Conservation (phyloP, 1,140 invertebrate genomes). For the Lutraria rhynchaena region DNA sequence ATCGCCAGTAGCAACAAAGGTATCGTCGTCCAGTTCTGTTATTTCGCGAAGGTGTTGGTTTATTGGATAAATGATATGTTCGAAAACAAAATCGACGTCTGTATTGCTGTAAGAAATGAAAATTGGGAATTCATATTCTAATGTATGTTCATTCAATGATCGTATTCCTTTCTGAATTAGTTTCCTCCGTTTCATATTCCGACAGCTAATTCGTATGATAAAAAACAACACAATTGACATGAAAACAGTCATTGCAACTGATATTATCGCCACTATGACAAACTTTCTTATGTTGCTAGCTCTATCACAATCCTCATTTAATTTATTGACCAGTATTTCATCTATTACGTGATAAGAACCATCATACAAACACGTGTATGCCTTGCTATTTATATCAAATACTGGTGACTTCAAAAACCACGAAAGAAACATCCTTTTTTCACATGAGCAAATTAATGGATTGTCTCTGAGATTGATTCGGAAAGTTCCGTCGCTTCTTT, state of each 20-base stretch:
- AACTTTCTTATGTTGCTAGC: not conserved
- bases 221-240: not conserved
- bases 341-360: not conserved
- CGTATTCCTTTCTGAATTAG: not conserved
- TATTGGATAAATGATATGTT: not conserved
- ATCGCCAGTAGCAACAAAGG: not conserved
- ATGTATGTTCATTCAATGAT: not conserved
- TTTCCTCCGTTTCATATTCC: too few relatives aligned
- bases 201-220: not conserved
- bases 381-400: not conserved
- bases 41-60: not conserved
- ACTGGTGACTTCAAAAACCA: not conserved
- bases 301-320: not conserved
- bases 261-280: not conserved
- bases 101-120: conserved; percentile 3
- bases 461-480: not conserved
- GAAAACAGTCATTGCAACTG: not conserved
- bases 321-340: not conserved
- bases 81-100: conserved; percentile 1
- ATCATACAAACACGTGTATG: not conserved
- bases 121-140: not conserved
- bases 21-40: not conserved
- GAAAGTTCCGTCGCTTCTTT: not conserved
- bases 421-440: not conserved
- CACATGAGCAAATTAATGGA: not conserved